Evolutionary conservation across 2,888 invertebrate genomes (phyloP).

Genomic region (Hemaris fuciformis): DNA sequence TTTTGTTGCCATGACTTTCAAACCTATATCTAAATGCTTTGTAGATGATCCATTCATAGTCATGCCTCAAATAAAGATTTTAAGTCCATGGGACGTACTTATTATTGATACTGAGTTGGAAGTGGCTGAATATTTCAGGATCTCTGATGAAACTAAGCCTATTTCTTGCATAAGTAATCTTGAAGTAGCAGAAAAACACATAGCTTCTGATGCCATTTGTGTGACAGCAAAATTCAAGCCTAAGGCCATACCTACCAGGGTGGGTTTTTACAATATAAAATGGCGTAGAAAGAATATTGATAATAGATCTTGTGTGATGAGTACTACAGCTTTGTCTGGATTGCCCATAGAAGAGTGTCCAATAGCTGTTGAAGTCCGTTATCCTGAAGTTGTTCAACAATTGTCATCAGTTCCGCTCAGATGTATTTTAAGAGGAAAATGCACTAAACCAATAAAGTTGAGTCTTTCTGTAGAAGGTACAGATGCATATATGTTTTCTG

Average conservation of each 20-base stretch:
- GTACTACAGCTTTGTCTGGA: conserved; percentile 80
- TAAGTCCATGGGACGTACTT: conserved; percentile 86
- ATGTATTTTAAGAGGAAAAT: conserved; percentile 87
- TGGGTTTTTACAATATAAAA: conserved; percentile 73
- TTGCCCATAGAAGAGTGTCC: conserved; percentile 83
- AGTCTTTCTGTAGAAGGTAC: conserved; percentile 89
- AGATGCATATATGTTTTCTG: conserved; percentile 97
- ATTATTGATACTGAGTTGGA: conserved; percentile 85
- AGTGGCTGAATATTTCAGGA: conserved; percentile 75
- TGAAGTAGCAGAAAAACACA: conserved; percentile 64
- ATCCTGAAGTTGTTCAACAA: conserved; percentile 89
- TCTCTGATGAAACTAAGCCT: conserved; percentile 56
- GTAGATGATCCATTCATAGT: conserved; percentile 85
- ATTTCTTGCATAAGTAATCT: conserved; percentile 62
- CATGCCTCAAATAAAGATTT: conserved; percentile 85
- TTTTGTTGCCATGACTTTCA: conserved; percentile 85
- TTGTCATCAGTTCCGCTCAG: conserved; percentile 86
- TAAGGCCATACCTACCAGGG: conserved; percentile 64
- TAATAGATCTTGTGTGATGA: conserved; percentile 64
- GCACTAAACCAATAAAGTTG: conserved; percentile 86
- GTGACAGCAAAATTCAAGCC: conserved; percentile 67
- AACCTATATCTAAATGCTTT: conserved; percentile 84
- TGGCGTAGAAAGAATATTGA: conserved; percentile 61
- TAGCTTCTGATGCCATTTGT: conserved; percentile 71
- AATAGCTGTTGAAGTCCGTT: conserved; percentile 81